A percentile compares a stretch with the other conserved stretches of the same genome.
Evolutionary conservation across 2,888 invertebrate genomes (phyloP).

Genomic region (Caenorhabditis angaria): DNA sequence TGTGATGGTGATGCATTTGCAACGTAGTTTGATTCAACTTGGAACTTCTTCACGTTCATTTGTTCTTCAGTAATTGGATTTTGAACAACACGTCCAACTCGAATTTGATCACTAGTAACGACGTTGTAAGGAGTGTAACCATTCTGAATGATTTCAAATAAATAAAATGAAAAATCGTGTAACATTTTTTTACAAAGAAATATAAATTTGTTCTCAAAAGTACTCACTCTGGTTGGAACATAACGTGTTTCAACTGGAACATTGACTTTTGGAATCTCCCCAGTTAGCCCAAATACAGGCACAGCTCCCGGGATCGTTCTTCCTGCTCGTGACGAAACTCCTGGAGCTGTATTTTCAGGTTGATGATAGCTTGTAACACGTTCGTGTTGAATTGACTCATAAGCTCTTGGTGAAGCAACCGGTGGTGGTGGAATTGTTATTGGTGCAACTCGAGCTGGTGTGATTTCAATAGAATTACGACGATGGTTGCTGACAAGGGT

Average conservation of each 20-base stretch:
- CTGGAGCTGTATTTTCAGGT: constrained; percentile 18
- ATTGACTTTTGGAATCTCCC: constrained; percentile 11
- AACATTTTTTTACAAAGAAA: too few species aligned
- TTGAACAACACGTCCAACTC: constrained; percentile 39
- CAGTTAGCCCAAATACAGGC: constrained; percentile 35
- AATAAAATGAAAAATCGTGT: background rate
- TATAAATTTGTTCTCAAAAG: background rate
- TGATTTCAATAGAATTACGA: background rate
- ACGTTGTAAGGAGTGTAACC: constrained; percentile 34
- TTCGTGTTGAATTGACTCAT: constrained; percentile 6
- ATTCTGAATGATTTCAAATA: background rate
- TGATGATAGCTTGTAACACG: background rate
- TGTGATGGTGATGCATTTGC: constrained; percentile 33
- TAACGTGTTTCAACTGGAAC: constrained; percentile 24
- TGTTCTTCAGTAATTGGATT: constrained; percentile 40
- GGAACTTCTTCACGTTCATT: constrained; percentile 43
- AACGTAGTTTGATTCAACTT: constrained; percentile 34
- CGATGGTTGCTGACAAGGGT: background rate
- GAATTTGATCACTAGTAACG: constrained; percentile 34
- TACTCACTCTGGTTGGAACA: constrained; percentile 24
- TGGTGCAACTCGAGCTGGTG: background rate
- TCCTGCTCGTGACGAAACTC: constrained; percentile 19
- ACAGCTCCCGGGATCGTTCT: constrained; percentile 41
- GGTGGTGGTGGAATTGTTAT: too few species aligned
- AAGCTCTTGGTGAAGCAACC: background rate